Evolutionary conservation across 2,888 invertebrate genomes (phyloP), one percentile per base, ranked within the genome.

Genomic region (Zygogramma bicolorata): DNA sequence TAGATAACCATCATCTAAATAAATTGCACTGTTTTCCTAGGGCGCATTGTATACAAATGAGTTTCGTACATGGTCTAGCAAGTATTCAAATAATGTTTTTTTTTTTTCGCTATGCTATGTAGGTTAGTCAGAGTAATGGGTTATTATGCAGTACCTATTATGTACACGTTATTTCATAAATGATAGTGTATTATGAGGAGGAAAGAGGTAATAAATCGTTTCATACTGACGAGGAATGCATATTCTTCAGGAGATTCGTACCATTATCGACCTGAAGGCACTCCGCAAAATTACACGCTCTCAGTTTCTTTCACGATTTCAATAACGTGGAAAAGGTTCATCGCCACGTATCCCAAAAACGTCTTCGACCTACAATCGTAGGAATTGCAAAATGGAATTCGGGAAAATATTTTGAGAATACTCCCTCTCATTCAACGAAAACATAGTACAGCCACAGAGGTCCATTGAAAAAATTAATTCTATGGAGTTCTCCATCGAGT

Each of bases 81-180:
- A 60, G 59, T 67, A 73, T 70, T 73, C 67, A 63, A 73, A 73
- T 70, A 38, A 49, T 61, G 31, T 29, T 65, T 40, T 63, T 59
- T 42, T 66, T 49, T 66, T 63, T 62, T 42, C 66, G 22, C 40
- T 57, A 58, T 42, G 59, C 42, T 73, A 70, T 73, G 69, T 73
- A 70, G 73, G 73, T 73, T 73, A 73, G 69, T 73, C 66, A 73
- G 73, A 73, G 73, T 73, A 73, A 70, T 70, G 59, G 66, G 69
- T 66, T 63, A 67, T 73, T 73, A 73, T 59, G 25, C 62, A n/a
- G 73, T 53, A 27, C 53, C 25, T 58, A 69, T 73, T 70, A 73
- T 68, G 31, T 34, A 61, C 62, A 62, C 42, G 65, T 71, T 70
- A 70, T 66, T 69, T 65, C 58, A 73, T 70, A 63, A 66, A 70